Conservation (phyloP, 2,797 vertebrate genomes). For the Zenarchopterus dispar region DNA sequence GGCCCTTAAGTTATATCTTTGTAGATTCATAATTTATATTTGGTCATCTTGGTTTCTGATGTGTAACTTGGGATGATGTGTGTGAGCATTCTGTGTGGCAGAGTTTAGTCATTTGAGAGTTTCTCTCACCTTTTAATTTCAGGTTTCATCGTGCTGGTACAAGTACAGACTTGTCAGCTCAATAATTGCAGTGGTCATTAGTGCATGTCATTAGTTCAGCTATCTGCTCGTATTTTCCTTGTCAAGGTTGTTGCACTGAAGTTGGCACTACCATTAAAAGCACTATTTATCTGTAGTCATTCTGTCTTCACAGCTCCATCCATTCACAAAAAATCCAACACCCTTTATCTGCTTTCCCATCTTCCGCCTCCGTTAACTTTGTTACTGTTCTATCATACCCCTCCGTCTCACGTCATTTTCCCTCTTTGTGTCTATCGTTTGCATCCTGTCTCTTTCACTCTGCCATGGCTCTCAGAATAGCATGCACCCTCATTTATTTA, state of each 20-base stretch:
- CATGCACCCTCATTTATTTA: conserved; percentile 71
- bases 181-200: conserved; percentile 16
- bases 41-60: not conserved
- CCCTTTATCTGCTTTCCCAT: conserved; percentile 61
- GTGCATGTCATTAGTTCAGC: conserved; percentile 24
- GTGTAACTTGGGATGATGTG: conserved; percentile 20
- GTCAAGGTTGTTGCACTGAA: conserved; percentile 44
- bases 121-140: conserved; percentile 22
- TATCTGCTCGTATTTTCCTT: conserved; percentile 44
- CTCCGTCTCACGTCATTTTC: conserved; percentile 15
- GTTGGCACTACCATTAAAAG: conserved; percentile 52
- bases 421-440: conserved; percentile 43
- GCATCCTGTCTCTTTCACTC: conserved; percentile 55
- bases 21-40: not conserved
- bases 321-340: conserved; percentile 47
- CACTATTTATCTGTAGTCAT: conserved; percentile 43
- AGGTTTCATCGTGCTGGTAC: conserved; percentile 5
- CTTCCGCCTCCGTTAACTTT: conserved; percentile 61
- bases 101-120: not conserved
- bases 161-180: conserved; percentile 21
- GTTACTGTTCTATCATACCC: conserved; percentile 63
- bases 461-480: conserved; percentile 66
- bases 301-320: conserved; percentile 42
- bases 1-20: not conserved
- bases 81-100: conserved; percentile 12